These are phyloP conservation scores for Stercorarius parasiticus DNA, from an alignment of 2,113 vertebrate species.

Conservation along the genomic window DNA sequence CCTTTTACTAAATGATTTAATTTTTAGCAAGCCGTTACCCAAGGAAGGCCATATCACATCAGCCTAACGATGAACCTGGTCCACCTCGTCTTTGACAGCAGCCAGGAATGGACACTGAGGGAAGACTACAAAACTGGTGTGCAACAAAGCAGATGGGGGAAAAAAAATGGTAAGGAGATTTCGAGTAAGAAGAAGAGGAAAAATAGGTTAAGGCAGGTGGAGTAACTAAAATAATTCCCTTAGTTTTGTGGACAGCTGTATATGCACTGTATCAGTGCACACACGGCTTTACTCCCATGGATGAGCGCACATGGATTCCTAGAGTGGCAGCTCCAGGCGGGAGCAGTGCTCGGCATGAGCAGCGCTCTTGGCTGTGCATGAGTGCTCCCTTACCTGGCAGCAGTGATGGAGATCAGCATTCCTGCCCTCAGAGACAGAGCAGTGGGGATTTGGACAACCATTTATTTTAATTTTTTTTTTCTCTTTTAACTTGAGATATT, in stretches of 20 bases:
- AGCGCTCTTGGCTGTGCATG: background rate
- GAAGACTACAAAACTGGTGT: background rate
- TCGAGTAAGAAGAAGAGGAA: background rate
- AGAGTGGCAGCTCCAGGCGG: background rate
- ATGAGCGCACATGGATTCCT: background rate
- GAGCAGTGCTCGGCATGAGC: background rate
- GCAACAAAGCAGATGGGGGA: background rate
- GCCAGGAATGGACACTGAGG: background rate
- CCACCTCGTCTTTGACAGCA: background rate
- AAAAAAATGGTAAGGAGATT: background rate
- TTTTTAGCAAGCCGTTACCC: background rate
- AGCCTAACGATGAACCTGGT: background rate
- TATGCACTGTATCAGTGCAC: accelerated
- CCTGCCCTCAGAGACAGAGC: background rate
- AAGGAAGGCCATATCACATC: background rate
- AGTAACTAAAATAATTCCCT: background rate
- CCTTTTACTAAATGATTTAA: background rate
- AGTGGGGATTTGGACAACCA: background rate
- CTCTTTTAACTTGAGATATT: background rate
- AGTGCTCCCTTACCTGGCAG: background rate
- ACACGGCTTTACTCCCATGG: background rate
- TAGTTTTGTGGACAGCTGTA: background rate
- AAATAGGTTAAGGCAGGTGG: background rate
- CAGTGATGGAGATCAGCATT: background rate
- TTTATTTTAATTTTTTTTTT: background rate